Evolutionary conservation across 2,113 vertebrate genomes (phyloP).

Genomic region (Lamprotornis superbus): DNA sequence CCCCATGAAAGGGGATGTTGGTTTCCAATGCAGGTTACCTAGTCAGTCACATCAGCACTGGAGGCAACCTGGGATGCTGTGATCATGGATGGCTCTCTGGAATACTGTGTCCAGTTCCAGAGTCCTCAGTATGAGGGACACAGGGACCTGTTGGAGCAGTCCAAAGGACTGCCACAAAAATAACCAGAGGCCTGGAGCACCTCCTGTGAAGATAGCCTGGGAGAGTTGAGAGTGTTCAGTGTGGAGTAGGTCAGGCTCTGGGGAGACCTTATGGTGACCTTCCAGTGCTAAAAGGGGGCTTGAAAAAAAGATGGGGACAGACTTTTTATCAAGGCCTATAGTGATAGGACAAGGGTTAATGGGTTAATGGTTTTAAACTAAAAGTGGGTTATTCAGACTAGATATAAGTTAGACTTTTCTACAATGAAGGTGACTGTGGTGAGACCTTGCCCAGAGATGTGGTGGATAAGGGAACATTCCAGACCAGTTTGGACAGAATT

Average conservation of each 20-base stretch:
- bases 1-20: not conserved
- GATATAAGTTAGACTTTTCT: not conserved
- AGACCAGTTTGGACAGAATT: not conserved
- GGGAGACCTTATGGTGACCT: accelerated
- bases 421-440: accelerated
- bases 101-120: not conserved
- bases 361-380: not conserved
- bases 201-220: not conserved
- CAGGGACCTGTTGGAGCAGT: not conserved
- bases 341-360: too few species aligned
- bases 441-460: not conserved
- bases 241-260: not conserved
- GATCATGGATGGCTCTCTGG: too few species aligned
- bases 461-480: not conserved
- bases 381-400: not conserved
- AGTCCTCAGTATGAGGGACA: too few species aligned
- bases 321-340: accelerated
- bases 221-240: too few species aligned
- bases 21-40: not conserved
- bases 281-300: not conserved
- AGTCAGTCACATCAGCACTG: not conserved
- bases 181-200: not conserved
- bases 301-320: not conserved
- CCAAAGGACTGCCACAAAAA: not conserved
- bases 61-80: not conserved